Conservation (phyloP, 1,140 invertebrate genomes). For the Drosophila trapezifrons region DNA sequence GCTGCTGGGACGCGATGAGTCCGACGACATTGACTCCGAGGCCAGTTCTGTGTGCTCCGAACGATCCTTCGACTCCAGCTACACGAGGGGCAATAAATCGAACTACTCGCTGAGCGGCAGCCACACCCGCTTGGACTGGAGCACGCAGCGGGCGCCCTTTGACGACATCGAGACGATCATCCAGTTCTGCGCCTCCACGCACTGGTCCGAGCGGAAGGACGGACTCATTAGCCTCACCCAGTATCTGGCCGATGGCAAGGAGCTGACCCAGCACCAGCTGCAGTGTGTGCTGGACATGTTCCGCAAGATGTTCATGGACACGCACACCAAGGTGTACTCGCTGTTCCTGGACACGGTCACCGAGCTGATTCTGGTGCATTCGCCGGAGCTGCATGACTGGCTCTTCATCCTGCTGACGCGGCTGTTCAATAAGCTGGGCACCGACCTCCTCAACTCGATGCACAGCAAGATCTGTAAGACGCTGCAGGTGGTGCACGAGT, state of each 20-base stretch:
- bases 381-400: constrained; percentile 94
- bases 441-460: constrained; percentile 94
- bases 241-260: constrained; percentile 82
- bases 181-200: constrained; percentile 92
- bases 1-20: constrained; percentile 87
- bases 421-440: constrained; percentile 93
- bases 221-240: constrained; percentile 91
- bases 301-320: constrained; percentile 98
- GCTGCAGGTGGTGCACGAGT: constrained; percentile 92
- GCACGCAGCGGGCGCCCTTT: constrained; percentile 84
- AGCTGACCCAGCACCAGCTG: constrained; percentile 75
- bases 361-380: constrained; percentile 94
- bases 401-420: constrained; percentile 93
- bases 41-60: constrained; percentile 98
- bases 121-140: constrained; percentile 89
- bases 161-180: constrained; percentile 96
- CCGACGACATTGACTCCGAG: constrained; percentile 95
- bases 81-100: constrained; percentile 77
- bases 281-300: constrained; percentile 89
- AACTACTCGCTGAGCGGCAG: constrained; percentile 91
- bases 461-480: constrained; percentile 95
- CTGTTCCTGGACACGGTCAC: constrained; percentile 96
- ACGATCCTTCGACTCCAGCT: constrained; percentile 92
- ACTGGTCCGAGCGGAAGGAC: constrained; percentile 96
- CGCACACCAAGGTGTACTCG: constrained; percentile 97